phyloP scores from a whole-genome alignment of 1,140 invertebrate species.

The Scaptomyza hsui region DNA sequence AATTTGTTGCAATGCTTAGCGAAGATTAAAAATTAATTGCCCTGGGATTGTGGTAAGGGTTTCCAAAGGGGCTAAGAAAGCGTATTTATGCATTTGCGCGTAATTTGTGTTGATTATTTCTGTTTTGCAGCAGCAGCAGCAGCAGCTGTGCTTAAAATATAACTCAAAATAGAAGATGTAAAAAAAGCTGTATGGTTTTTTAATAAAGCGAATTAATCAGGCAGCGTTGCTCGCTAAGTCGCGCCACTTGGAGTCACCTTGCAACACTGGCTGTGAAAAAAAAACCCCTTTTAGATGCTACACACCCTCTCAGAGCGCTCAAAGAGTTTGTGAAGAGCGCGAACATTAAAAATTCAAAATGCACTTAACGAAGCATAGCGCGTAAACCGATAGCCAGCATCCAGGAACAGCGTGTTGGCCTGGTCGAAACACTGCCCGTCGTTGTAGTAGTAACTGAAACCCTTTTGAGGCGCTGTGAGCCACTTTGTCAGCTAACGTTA shows the following conservation, averaged over 20 bases:
- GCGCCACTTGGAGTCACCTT: conserved; percentile 22
- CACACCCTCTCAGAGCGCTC: conserved; percentile 19
- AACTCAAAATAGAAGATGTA: conserved; percentile 1
- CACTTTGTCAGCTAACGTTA: conserved; percentile 32
- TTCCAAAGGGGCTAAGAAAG: not conserved
- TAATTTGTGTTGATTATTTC: conserved; percentile 79
- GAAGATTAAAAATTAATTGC: conserved; percentile 77
- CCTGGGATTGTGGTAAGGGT: conserved; percentile 23
- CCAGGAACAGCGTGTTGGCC: conserved; percentile 40
- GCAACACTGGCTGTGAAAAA: conserved; percentile 7
- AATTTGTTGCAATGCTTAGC: conserved; percentile 71
- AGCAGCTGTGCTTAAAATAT: conserved; percentile 25
- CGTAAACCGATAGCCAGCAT: conserved; percentile 75
- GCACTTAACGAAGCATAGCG: conserved; percentile 81
- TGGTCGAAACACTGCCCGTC: not conserved
- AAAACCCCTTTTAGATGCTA: not conserved
- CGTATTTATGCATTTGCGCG: conserved; percentile 59
- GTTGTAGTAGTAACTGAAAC: conserved; percentile 34
- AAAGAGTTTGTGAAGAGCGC: conserved; percentile 44
- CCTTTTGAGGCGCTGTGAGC: conserved; percentile 31
- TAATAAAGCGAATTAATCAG: conserved; percentile 81
- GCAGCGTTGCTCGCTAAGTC: conserved; percentile 8
- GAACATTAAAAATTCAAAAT: conserved; percentile 81
- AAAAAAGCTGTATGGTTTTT: conserved; percentile 67
- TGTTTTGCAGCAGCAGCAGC: conserved; percentile 42